These are phyloP conservation scores for Glossophaga mutica DNA, from an alignment of 2,797 vertebrate genomes.

Conservation along the genomic window DNA sequence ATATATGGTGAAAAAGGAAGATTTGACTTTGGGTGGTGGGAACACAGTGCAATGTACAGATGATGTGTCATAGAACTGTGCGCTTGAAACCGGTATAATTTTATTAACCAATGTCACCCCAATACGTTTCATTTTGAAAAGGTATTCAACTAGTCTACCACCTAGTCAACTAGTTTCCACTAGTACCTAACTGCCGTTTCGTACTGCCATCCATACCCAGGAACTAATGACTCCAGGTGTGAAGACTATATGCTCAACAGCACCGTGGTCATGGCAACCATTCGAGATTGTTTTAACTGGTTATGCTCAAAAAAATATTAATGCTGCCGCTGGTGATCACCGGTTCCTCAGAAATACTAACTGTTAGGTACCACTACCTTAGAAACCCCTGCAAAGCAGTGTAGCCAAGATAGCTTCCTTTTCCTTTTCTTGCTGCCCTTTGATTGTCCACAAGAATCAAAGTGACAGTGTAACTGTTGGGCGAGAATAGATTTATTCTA, in stretches of 20 bases:
- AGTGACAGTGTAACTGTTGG: not conserved
- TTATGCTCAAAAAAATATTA: not conserved
- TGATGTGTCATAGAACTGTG: not conserved
- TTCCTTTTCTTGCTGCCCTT: not conserved
- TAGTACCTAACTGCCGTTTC: not conserved
- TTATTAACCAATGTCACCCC: not conserved
- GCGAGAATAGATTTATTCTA: not conserved
- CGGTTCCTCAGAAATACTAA: not conserved
- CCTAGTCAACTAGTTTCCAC: no score
- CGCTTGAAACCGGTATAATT: not conserved
- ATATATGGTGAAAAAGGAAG: not conserved
- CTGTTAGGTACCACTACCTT: not conserved
- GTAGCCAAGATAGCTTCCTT: not conserved
- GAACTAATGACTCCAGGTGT: not conserved
- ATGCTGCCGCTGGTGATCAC: accelerated
- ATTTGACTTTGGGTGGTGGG: not conserved
- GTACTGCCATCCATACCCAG: not conserved
- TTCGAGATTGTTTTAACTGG: not conserved
- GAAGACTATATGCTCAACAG: no score
- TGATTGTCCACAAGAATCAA: not conserved
- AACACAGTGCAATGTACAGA: not conserved
- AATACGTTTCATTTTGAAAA: not conserved
- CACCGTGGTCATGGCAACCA: accelerated
- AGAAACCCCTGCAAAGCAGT: not conserved
- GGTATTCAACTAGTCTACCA: not conserved